Base-by-base conservation (phyloP, 2,113 vertebrate species). In the Myiagra hebetior region DNA sequence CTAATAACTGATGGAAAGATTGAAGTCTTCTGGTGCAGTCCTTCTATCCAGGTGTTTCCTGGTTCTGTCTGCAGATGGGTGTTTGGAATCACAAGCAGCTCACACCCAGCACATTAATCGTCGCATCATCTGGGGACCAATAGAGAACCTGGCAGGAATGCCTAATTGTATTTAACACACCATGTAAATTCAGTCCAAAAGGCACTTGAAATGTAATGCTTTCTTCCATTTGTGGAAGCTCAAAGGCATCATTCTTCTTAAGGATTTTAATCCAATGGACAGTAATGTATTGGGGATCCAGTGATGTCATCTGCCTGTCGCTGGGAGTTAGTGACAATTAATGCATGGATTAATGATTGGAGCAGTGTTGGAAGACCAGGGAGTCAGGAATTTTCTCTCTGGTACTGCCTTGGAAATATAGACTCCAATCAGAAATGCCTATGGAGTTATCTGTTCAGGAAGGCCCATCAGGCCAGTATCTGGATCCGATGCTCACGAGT, bases 401-500 rank as follows among this genome's bases (percentile, higher is more conserved):
- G 67, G 30, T 47, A 8, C 37, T 89, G 67, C 62, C 55, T 68
- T 65, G 41, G 41, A 76, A 89, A 53, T 35, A 28, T 69, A 59
- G 57, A 2, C 37, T 67, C 9, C 37, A 56, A 9, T 39, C 30
- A 77, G 42, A 39, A 74, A 35, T 44, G 59, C 49, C 59, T 24
- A 0, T 24, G 63, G 57, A 41, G 15, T 23, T 89, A n/a, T 42
- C 49, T 65, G 42, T 68, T 79, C 42, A 59, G 62, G 81, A 57
- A 46, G 70, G 31, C 33, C 42, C 62, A 33, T 31, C 6, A 7
- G 24, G 30, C 18, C 44, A 3, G 53, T 13, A 6, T n/a, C 60
- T 63, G 30, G 42, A 5, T 41, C 18, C 5, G 3, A 2, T 57
- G 35, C 52, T 91, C 30, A 13, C 0, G 0, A 50, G 31, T 41